Conservation (phyloP, 2,888 invertebrate genomes). For the Leptarthrus brevirostris region DNA sequence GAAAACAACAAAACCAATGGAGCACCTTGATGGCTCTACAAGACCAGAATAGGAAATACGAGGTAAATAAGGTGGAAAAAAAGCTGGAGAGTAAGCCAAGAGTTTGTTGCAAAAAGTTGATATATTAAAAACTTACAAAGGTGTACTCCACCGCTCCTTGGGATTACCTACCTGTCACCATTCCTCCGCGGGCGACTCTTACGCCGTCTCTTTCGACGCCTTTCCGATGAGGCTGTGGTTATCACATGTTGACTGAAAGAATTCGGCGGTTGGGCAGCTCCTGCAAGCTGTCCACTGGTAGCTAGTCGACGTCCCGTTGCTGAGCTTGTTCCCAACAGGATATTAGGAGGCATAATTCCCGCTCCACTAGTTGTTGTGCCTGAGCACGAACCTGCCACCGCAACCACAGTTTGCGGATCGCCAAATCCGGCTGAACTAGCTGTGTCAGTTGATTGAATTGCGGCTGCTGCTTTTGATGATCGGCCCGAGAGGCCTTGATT, state of each 20-base stretch:
- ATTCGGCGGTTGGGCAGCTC: slow-evolving; percentile 55
- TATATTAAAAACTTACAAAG: no score
- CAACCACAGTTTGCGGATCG: slow-evolving; percentile 64
- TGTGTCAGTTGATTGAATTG: slow-evolving; percentile 63
- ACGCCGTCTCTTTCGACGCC: slow-evolving; percentile 63
- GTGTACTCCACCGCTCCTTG: no score
- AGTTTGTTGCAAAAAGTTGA: background rate
- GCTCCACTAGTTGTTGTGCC: background rate
- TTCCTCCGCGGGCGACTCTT: slow-evolving; percentile 64
- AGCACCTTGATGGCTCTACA: no score
- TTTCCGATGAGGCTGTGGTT: slow-evolving; percentile 65
- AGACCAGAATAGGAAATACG: no score
- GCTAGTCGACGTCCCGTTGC: slow-evolving; percentile 65
- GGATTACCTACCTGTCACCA: slow-evolving; percentile 42
- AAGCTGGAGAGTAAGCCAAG: background rate
- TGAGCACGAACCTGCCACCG: slow-evolving; percentile 58
- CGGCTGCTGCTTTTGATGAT: slow-evolving; percentile 58
- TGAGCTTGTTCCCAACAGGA: slow-evolving; percentile 58
- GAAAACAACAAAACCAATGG: no score
- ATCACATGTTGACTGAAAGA: slow-evolving; percentile 66
- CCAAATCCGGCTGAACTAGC: slow-evolving; percentile 65
- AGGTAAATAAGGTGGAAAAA: background rate
- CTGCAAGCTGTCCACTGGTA: slow-evolving; percentile 58
- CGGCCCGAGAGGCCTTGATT: slow-evolving; percentile 65
- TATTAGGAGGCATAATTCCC: background rate